These are phyloP conservation scores for Condylostylus longicornis DNA, from an alignment of 1,140 invertebrate species.

Conservation along the genomic window DNA sequence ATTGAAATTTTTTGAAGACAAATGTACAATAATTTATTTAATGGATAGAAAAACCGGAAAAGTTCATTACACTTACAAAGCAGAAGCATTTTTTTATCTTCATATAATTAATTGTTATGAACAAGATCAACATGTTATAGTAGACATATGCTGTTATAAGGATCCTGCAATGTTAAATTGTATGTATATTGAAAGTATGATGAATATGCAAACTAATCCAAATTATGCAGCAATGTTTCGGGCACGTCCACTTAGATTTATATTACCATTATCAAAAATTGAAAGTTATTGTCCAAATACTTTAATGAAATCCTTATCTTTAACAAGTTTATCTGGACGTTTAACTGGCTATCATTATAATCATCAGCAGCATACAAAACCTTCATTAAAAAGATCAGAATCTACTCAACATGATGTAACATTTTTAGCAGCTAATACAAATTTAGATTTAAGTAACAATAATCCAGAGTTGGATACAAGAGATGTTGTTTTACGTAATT, in stretches of 20 bases:
- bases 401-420: conserved; percentile 23
- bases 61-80: conserved; percentile 41
- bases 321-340: conserved; percentile 13
- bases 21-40: conserved; percentile 62
- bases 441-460: background rate
- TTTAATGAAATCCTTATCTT: conserved; percentile 21
- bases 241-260: conserved; percentile 55
- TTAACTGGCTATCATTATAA: no score
- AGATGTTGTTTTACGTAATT: conserved; percentile 21
- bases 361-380: no score
- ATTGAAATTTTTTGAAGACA: conserved; percentile 55
- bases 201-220: conserved; percentile 62
- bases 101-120: conserved; percentile 85
- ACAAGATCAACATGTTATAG: conserved; percentile 46
- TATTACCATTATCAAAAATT: conserved; percentile 42
- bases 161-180: conserved; percentile 69
- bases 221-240: conserved; percentile 66
- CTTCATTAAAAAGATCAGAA: conserved; percentile 16
- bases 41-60: conserved; percentile 46
- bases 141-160: conserved; percentile 72
- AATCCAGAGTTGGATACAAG: background rate
- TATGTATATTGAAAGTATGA: conserved; percentile 67
- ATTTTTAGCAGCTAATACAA: conserved; percentile 17
- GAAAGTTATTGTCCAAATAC: no score
- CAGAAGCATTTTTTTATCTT: conserved; percentile 68